Base-by-base conservation (phyloP, 2,888 invertebrate species). In the Lobophora halterata region DNA sequence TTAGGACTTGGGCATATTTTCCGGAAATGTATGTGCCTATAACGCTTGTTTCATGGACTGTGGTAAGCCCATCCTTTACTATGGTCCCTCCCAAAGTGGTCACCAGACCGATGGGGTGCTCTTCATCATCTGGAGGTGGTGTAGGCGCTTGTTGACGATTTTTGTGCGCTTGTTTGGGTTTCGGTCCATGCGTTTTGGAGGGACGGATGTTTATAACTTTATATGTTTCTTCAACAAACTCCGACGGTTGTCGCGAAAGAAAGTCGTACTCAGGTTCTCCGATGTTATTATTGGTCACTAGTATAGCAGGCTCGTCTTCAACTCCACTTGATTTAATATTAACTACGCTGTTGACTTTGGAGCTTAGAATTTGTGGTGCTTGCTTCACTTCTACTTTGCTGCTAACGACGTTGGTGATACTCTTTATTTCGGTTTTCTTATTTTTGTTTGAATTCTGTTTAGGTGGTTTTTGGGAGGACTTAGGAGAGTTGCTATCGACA, bases 11-110 rank as follows among this genome's bases (percentile, higher is more conserved):
- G 2, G 96, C 95, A 71, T 96, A 96, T 80, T 96, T 96, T 19
- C 95, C 95, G 28, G 93, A 93, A 60, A 96, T 94, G 66, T 93
- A 94, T 2, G 96, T 95, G 12, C 96, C 94, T 58, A 96, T 93
- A n/a, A 96, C 95, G 68, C 93, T 94, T 0, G 96, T 95, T 79
- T 96, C 95, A 65, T 95, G 94, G 3, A 96, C 91, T 0, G 95
- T 95, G 3, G 95, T 95, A 1, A 92, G 79, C 1, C 95, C 95
- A 61, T 95, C 94, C 66, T 93, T 93, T 2, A 95, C 92, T 37
- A 94, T 91, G 3, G 94, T 95, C 10, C 95, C 96, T 23, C 95
- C 95, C 31, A 96, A 88, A 60, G 93, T 95, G 3, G 95, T 95
- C 0, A 96, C 94, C 35, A 96, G 81, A 3, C 95, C 95, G 1